Base-by-base conservation (phyloP, 2,113 vertebrate genomes). In the Eudorcas thomsonii region DNA sequence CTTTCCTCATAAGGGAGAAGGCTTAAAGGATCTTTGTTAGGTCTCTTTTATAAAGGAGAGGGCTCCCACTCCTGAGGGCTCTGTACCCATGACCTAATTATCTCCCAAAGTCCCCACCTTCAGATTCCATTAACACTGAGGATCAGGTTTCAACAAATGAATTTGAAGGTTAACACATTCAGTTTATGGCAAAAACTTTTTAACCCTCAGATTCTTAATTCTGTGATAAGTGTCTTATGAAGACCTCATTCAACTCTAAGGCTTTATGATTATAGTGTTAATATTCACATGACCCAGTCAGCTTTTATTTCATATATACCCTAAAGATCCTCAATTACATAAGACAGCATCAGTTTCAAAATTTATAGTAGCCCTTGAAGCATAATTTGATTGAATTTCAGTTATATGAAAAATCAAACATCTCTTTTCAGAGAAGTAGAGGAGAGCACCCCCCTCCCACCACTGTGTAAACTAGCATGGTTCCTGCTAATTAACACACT, bases 311-410 rank as follows among this genome's bases (percentile, higher is more conserved):
- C 36, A 84, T 92, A 85, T 82, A 43, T 67, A 85, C 16, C 7
- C 13, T 57, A 88, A 95, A 95, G 23, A 88, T 67, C 62, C 7
- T 94, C 8, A 88, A 71, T 5, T 84, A 4, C 81, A 13, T 82
- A 90, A 86, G 33, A 90, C 5, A 84, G 7, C 28, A 78, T 59
- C 7, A 15, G 43, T 60, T 71, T 84, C 90, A 91, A 54, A 10
- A 7, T 94, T 93, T 52, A 36, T 25, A 82, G 21, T 33, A 90
- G 60, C 16, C 39, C 59, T 85, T 85, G 64, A 88, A 74, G 36
- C 10, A 90, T 50, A 85, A 71, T 92, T 87, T 59, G 71, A 92
- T 84, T 94, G 26, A 88, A 84, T 26, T 90, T 95, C 91, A 97
- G 74, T 92, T 94, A 45, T 19, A 91, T 33, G 77, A 62, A 92